Evolutionary conservation across 2,113 vertebrate genomes (phyloP), one percentile per base, ranked within the genome.

Genomic region (Bubo bubo): DNA sequence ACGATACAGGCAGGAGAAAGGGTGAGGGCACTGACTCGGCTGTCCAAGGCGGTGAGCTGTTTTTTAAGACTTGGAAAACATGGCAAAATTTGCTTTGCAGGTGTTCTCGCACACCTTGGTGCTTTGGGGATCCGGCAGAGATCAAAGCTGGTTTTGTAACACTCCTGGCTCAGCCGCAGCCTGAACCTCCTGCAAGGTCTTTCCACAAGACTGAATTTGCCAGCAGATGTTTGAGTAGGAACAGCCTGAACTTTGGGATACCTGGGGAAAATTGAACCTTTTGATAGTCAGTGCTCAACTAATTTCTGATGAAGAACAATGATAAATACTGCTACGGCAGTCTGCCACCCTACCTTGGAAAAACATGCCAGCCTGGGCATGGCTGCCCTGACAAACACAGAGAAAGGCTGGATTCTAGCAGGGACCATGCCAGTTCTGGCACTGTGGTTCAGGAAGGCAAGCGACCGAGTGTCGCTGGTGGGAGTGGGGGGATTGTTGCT

Each of bases 1-100:
- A 8, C 0, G 0, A n/a, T n/a, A n/a, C n/a, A n/a, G n/a, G 12
- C 26, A 16, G 35, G 27, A 52, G 41, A 8, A 21, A 43, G 37
- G 55, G 11, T 5, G n/a, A 60, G 47, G 49, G 18, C 14, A 8
- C 13, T 6, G 16, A 14, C 49, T 63, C 1, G 0, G 24, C 37
- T 14, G 7, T 4, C 22, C 21, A 21, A 2, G 0, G 2, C 4
- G 14, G 9, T 8, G 32, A 72, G 15, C 4, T 45, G 20, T 12
- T 27, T 37, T 34, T 37, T 24, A 30, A 55, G 9, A 30, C 24
- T 37, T 37, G 43, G 39, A 55, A 55, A 72, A 39, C 10, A 6
- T 2, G 21, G 11, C 18, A 35, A 10, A 10, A n/a, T 58, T 76
- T 90, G 43, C 3, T 1, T 8, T 23, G 49, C 9, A 8, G 22